Evolutionary conservation across 2,888 invertebrate genomes (phyloP).

Genomic region (Gortyna flavago): DNA sequence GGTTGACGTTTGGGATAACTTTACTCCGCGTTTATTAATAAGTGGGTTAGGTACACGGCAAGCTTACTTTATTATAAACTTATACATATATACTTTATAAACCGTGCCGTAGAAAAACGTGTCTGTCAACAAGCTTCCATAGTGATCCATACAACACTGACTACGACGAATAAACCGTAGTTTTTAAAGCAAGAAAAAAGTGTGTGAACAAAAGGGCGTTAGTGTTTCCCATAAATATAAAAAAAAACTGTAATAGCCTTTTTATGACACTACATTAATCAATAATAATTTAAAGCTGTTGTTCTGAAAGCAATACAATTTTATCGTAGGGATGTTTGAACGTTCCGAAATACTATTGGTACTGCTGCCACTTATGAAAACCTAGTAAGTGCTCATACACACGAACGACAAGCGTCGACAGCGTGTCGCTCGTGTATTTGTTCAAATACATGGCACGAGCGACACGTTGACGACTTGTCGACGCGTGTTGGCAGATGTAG

Average conservation of each 20-base stretch:
- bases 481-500: no score
- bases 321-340: constrained; percentile 27
- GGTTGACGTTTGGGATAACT: not conserved
- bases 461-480: not conserved
- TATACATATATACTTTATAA: no score
- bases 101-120: not conserved
- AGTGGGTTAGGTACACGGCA: not conserved
- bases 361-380: not conserved
- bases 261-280: not conserved
- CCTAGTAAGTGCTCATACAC: not conserved
- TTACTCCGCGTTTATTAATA: not conserved
- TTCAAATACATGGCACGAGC: not conserved
- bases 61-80: no score
- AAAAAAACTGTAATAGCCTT: not conserved
- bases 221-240: not conserved
- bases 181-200: not conserved
- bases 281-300: not conserved
- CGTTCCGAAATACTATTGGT: constrained; percentile 14
- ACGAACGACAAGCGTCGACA: not conserved
- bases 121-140: not conserved
- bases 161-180: not conserved
- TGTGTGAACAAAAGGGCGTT: not conserved
- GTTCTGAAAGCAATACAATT: constrained; percentile 38
- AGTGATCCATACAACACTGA: not conserved
- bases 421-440: not conserved